Percentiles rank a stretch among this genome's conserved stretches.
phyloP scores from a whole-genome alignment of 1,140 invertebrate species.

The Nephotettix cincticeps region DNA sequence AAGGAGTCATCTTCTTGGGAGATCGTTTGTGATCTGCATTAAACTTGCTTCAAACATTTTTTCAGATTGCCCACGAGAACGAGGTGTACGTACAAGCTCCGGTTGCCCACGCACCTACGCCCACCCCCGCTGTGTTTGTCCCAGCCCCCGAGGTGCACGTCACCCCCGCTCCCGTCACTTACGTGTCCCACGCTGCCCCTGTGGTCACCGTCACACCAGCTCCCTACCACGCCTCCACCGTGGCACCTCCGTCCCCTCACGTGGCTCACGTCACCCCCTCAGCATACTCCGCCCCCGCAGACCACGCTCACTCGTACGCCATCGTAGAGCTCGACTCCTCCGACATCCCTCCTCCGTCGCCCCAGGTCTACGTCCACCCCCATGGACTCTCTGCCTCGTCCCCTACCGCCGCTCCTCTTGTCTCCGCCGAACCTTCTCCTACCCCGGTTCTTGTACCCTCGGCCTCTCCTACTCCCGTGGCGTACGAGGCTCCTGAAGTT shows the following conservation, averaged over 20 bases:
- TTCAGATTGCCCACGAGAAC: slow-evolving; percentile 4
- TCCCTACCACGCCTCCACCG: background rate
- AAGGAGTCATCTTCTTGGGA: too few relatives aligned
- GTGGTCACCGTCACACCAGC: background rate
- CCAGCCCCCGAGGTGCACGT: background rate
- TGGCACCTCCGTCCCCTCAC: background rate
- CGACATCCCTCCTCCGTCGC: background rate
- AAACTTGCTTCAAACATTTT: too few relatives aligned
- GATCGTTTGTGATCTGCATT: too few relatives aligned
- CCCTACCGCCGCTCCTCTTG: background rate
- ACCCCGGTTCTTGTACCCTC: background rate
- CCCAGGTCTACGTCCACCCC: background rate
- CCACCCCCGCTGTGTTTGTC: background rate
- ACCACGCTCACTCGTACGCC: background rate
- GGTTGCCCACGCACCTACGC: background rate
- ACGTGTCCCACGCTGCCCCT: background rate
- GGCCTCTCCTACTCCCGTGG: background rate
- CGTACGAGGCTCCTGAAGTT: background rate
- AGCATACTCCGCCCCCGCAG: background rate
- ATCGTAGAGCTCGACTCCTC: background rate
- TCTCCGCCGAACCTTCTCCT: background rate
- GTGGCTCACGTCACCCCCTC: background rate
- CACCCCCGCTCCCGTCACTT: background rate
- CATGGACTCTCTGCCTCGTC: background rate
- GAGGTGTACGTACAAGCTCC: background rate